Conservation (phyloP, 2,888 invertebrate genomes). For the Epistrophe eligans region DNA sequence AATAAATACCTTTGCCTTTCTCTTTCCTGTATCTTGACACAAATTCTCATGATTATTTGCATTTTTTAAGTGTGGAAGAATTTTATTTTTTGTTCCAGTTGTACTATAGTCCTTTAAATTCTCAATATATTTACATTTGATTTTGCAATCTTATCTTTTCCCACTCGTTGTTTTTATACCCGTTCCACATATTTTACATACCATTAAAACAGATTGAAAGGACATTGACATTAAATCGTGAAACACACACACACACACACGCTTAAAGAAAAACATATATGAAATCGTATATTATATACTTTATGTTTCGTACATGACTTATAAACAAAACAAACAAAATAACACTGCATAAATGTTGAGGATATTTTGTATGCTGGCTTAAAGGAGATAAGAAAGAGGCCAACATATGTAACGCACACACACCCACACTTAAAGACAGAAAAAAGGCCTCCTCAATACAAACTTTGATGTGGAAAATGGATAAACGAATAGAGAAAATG, state of each 20-base stretch:
- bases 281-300: slow-evolving; percentile 1
- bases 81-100: background rate
- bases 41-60: background rate
- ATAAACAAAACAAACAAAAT: slow-evolving; percentile 39
- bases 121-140: slow-evolving; percentile 1
- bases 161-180: background rate
- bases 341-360: slow-evolving; percentile 24
- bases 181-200: background rate
- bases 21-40: background rate
- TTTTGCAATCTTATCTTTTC: slow-evolving; percentile 21
- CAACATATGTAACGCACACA: background rate
- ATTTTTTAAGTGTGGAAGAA: background rate
- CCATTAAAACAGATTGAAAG: slow-evolving; percentile 45
- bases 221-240: slow-evolving; percentile 46
- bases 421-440: background rate
- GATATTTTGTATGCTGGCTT: slow-evolving; percentile 25
- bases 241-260: background rate
- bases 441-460: slow-evolving; percentile 5
- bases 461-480: slow-evolving; percentile 19
- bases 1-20: background rate
- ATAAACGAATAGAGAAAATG: slow-evolving; percentile 34
- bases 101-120: background rate
- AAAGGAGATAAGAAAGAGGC: slow-evolving; percentile 18
- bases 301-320: slow-evolving; percentile 24
- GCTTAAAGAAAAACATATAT: background rate